Percentiles rank a stretch among this genome's conserved stretches.
Evolutionary conservation across 2,113 vertebrate genomes (phyloP).

Genomic region (Paramisgurnus dabryanus): DNA sequence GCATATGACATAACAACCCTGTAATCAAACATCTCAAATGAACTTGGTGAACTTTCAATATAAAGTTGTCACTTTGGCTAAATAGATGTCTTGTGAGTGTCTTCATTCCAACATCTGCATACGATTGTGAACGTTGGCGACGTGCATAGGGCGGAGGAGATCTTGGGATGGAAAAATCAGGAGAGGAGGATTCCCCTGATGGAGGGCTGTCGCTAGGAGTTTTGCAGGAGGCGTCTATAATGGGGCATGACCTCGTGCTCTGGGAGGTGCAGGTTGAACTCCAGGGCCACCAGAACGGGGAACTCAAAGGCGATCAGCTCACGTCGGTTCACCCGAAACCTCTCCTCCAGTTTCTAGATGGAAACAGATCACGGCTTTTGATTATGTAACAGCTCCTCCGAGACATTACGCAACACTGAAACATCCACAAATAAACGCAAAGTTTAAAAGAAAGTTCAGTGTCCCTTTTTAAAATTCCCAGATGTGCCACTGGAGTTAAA

Average conservation of each 20-base stretch:
- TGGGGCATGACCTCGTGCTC: slow-evolving; percentile 97
- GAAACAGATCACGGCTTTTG: slow-evolving; percentile 19
- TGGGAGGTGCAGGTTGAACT: slow-evolving; percentile 95
- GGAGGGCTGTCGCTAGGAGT: slow-evolving; percentile 85
- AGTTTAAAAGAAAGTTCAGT: background rate
- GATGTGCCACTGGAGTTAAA: background rate
- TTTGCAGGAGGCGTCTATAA: slow-evolving; percentile 94
- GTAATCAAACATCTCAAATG: background rate
- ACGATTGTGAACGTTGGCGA: slow-evolving; percentile 35
- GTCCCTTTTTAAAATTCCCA: background rate
- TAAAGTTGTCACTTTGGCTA: slow-evolving; percentile 64
- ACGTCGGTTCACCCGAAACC: slow-evolving; percentile 92
- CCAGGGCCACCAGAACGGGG: slow-evolving; percentile 93
- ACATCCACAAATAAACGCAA: background rate
- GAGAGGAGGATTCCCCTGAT: slow-evolving; percentile 60
- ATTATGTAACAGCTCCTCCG: slow-evolving; percentile 2
- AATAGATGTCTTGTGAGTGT: slow-evolving; percentile 47
- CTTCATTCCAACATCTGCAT: slow-evolving; percentile 25
- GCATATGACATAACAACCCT: no score
- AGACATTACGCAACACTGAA: slow-evolving; percentile 14
- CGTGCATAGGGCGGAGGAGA: slow-evolving; percentile 37
- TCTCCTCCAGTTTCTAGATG: slow-evolving; percentile 95
- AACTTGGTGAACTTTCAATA: slow-evolving; percentile 16
- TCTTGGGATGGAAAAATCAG: slow-evolving; percentile 4
- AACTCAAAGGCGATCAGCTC: slow-evolving; percentile 98